phyloP scores from a whole-genome alignment of 2,888 invertebrate genomes.

The Limnephilus marmoratus region DNA sequence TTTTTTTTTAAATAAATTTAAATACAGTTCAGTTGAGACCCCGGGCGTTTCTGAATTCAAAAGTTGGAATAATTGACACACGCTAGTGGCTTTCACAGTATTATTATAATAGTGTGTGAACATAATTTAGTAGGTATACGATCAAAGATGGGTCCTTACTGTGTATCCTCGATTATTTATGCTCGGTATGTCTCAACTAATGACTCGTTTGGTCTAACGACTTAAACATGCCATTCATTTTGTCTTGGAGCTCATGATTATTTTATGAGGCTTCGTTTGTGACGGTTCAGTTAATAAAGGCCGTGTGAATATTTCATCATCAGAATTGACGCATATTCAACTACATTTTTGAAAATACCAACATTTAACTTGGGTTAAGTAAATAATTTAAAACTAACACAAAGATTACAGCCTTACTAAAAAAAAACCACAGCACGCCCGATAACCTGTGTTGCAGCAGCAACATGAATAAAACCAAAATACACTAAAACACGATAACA shows the following conservation, averaged over 20 bases:
- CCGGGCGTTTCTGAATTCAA: no score
- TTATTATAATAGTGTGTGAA: background rate
- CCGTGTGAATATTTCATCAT: background rate
- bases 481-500: no score
- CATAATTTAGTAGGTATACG: background rate
- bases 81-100: background rate
- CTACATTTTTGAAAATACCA: background rate
- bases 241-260: background rate
- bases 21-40: no score
- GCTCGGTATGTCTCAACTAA: background rate
- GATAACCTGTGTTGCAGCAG: no score
- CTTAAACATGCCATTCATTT: background rate
- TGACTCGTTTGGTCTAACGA: background rate
- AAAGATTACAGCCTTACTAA: no score
- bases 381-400: background rate
- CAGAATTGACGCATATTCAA: background rate
- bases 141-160: background rate
- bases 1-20: no score
- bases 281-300: background rate
- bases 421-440: no score
- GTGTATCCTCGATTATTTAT: background rate
- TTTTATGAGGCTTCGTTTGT: background rate
- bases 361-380: background rate
- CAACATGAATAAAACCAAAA: no score
- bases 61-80: no score